Conservation (phyloP, 2,888 invertebrate species). For the Steinernema scapterisci region DNA sequence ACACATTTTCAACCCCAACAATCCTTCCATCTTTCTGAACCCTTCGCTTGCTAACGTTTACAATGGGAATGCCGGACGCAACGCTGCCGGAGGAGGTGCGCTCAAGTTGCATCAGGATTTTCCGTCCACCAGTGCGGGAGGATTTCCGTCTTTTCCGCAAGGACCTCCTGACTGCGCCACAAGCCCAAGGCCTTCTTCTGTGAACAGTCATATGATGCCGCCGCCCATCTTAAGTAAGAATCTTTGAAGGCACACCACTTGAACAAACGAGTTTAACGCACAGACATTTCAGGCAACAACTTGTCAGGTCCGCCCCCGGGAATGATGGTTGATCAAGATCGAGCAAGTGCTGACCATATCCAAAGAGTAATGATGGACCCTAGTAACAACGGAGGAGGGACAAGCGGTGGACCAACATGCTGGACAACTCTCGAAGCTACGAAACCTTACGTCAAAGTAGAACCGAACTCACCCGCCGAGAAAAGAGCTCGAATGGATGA, state of each 20-base stretch:
- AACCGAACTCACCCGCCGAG: conserved; percentile 63
- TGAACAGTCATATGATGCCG: conserved; percentile 18
- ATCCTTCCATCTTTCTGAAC: conserved; percentile 8
- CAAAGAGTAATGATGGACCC: conserved; percentile 24
- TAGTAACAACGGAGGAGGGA: not conserved
- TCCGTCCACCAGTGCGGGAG: conserved; percentile 9
- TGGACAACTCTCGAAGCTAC: not conserved
- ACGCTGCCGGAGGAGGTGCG: not conserved
- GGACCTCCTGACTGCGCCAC: conserved; percentile 8
- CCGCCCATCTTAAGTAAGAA: not conserved
- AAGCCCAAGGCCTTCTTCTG: conserved; percentile 14
- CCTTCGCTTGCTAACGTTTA: conserved; percentile 7
- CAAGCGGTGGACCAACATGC: conserved; percentile 6
- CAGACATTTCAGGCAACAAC: too few relatives aligned
- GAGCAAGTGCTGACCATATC: conserved; percentile 24
- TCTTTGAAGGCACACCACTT: too few relatives aligned
- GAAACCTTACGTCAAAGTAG: conserved; percentile 59
- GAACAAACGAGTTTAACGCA: too few relatives aligned
- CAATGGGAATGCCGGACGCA: conserved; percentile 17
- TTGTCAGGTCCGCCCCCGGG: not conserved
- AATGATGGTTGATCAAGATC: conserved; percentile 9
- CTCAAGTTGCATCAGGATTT: conserved; percentile 26
- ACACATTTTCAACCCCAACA: conserved; percentile 27
- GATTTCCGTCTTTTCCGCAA: not conserved
- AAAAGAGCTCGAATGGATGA: conserved; percentile 60